Evolutionary conservation across 2,113 vertebrate species (phyloP), one percentile per base, ranked within the genome.

Genomic region (Glaucidium brasilianum): DNA sequence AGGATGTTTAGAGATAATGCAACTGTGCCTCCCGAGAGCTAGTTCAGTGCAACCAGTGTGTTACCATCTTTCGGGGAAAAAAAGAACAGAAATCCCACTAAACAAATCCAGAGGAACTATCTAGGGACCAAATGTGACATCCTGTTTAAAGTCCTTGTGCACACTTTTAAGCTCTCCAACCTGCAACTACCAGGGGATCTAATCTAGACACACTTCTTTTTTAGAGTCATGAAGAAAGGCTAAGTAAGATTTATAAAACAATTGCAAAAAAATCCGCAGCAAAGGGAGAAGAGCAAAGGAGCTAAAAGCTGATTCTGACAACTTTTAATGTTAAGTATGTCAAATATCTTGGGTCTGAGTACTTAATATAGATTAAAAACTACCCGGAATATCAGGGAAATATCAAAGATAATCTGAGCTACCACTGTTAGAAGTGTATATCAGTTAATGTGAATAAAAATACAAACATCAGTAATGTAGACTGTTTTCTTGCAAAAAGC

Each of bases 201-300:
- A 85, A 83, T 83, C 73, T 91, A 85, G 52, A 68, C 75, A 30
- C 4, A 25, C 47, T 96, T 87, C 73, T 95, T 43, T 90, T 92
- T 76, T 52, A 79, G 60, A 84, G 47, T 56, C 89, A 15, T 19
- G 35, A 83, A 58, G 47, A 94, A 92, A 49, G 43, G 30, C 73
- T 91, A 73, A 80, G 73, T 84, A 69, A 94, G 73, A 67, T 89
- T 92, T 56, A 30, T 67, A 94, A 86, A 94, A 60, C 71, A 81
- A 66, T 87, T 92, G 50, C 19, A 52, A 17, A 76, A 86, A 93
- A 95, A 92, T 52, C 50, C 43, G 50, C 52, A 78, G 32, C 20
- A 63, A 72, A 32, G 10, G 32, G 37, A 75, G 47, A 56, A 89
- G 3, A 37, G 50, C 55, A 82, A 67, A 84, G 53, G 25, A 34